phyloP scores from a whole-genome alignment of 2,113 vertebrate genomes.

The Trichomycterus rosablanca region DNA sequence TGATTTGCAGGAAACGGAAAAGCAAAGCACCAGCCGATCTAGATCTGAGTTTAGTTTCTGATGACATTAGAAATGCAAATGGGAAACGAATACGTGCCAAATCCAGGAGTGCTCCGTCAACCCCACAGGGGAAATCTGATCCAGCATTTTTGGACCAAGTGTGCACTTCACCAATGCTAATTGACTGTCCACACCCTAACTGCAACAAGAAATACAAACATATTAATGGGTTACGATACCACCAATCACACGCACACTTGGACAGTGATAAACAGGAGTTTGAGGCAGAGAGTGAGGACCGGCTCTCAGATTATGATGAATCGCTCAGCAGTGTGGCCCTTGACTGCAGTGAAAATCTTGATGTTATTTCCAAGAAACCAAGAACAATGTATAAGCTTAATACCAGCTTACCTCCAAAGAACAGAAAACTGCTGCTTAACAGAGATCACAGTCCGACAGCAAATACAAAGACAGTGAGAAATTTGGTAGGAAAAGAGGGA shows the following conservation, averaged over 20 bases:
- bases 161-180: constrained; percentile 88
- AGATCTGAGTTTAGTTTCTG: constrained; percentile 83
- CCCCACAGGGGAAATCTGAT: constrained; percentile 89
- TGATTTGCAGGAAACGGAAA: constrained; percentile 84
- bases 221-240: constrained; percentile 95
- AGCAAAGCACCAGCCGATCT: constrained; percentile 87
- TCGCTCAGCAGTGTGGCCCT: constrained; percentile 75
- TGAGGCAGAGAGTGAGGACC: constrained; percentile 87
- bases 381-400: constrained; percentile 76
- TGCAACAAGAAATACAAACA: constrained; percentile 99
- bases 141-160: constrained; percentile 88
- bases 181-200: constrained; percentile 96
- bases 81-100: constrained; percentile 92
- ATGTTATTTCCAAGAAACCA: constrained; percentile 76
- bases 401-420: constrained; percentile 82
- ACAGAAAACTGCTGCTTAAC: constrained; percentile 79
- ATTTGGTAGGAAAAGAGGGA: constrained; percentile 85
- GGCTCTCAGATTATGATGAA: constrained; percentile 93
- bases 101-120: constrained; percentile 91
- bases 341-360: constrained; percentile 79
- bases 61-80: constrained; percentile 84
- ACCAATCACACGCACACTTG: constrained; percentile 95
- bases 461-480: constrained; percentile 81
- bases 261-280: constrained; percentile 89
- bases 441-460: constrained; percentile 72